A percentile compares a stretch with the other conserved stretches of the same genome.
phyloP scores from a whole-genome alignment of 2,888 invertebrate genomes.

The Hipparchia semele region DNA sequence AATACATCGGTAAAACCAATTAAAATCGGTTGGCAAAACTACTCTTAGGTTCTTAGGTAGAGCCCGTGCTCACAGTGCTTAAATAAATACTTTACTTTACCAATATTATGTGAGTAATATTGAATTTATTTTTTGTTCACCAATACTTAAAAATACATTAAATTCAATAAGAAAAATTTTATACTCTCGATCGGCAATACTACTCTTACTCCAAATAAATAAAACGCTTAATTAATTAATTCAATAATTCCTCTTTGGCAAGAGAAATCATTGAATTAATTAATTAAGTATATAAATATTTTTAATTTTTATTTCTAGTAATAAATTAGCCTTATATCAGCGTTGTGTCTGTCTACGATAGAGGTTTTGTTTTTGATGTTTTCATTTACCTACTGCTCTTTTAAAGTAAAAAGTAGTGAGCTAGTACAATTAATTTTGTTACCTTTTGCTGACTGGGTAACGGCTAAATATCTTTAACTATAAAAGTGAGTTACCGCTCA shows the following conservation, averaged over 20 bases:
- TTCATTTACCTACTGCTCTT: no score
- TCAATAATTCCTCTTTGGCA: no score
- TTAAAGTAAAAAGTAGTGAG: no score
- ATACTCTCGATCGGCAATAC: neutral
- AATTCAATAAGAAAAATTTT: neutral
- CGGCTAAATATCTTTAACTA: no score
- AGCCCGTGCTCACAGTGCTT: no score
- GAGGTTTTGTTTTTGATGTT: conserved; percentile 37
- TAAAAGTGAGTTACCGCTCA: no score
- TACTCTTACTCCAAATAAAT: neutral
- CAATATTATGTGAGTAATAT: neutral
- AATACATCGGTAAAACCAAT: neutral
- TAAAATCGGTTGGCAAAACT: neutral
- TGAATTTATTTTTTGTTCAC: neutral
- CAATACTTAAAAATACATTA: neutral
- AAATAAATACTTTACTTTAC: no score
- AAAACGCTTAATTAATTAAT: conserved; percentile 1
- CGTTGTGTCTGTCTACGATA: conserved; percentile 42
- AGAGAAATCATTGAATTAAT: neutral
- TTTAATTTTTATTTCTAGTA: conserved; percentile 34
- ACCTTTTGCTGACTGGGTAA: no score
- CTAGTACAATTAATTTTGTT: no score
- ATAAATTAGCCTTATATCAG: conserved; percentile 37
- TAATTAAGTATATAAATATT: no score
- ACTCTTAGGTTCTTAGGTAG: neutral